Evolutionary conservation across 2,113 vertebrate species (phyloP).

Genomic region (Felis chaus): DNA sequence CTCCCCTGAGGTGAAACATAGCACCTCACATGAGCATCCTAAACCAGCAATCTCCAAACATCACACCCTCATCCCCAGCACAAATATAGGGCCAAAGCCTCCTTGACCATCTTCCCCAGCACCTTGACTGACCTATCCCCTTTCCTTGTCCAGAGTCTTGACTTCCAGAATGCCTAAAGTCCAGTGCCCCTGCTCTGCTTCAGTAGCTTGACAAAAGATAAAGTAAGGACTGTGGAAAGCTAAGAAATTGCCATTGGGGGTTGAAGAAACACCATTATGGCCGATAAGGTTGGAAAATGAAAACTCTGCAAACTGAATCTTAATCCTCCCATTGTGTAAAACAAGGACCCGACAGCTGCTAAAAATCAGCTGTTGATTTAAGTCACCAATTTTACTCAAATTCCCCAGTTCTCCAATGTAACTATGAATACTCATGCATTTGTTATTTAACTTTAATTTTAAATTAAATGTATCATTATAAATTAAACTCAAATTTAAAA

Average conservation of each 20-base stretch:
- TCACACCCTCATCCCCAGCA: neutral
- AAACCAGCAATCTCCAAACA: neutral
- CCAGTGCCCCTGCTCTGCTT: neutral
- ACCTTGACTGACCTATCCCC: neutral
- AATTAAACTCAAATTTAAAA: conserved; percentile 12
- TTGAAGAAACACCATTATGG: neutral
- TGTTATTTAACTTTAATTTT: conserved; percentile 39
- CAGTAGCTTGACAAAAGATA: neutral
- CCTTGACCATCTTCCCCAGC: neutral
- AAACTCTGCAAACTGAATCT: neutral
- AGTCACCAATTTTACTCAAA: neutral
- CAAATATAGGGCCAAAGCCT: neutral
- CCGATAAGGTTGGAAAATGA: neutral
- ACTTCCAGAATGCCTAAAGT: neutral
- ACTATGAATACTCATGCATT: neutral
- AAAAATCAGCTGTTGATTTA: neutral
- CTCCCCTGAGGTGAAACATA: neutral
- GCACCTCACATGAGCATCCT: neutral
- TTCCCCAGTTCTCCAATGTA: neutral
- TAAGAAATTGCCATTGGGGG: neutral
- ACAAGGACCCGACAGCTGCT: neutral
- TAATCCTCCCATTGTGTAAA: neutral
- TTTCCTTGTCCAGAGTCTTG: neutral
- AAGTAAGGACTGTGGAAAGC: neutral
- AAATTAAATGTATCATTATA: neutral